Base-by-base conservation (phyloP, 2,113 vertebrate genomes). In the Neotoma lepida region DNA sequence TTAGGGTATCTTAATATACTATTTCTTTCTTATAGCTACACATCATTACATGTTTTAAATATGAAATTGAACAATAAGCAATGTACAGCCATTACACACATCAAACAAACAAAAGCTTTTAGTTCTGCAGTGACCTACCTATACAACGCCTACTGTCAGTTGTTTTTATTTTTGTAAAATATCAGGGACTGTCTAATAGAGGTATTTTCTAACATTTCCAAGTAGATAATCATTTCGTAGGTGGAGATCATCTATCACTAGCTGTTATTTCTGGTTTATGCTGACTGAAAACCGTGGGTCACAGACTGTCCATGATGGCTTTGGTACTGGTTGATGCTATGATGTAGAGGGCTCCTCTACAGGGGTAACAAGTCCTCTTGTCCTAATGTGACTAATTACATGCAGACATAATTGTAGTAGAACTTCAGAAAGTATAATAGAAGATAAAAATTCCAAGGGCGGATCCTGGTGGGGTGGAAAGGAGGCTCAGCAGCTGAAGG, bases 161-260 rank as follows among this genome's bases (percentile, higher is more conserved):
- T 78, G 8, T 22, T 1, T 56, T 70, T n/a, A 44, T 5, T 80
- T 63, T 39, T 15, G 6, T 33, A 2, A 94, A 82, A 44, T 61
- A 88, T 66, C 4, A 86, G 56, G 51, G 28, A 86, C 63, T 49
- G 12, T 35, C 64, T 88, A 28, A 58, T 81, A 85, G 8, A 22
- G 2, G 2, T 41, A 2, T 85, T 93, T 51, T 2, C 17, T 58
- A 46, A 58, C 30, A 66, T 92, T 87, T 10, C 24, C n/a, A 68
- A 66, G 28, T 54, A 35, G 24, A 54, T 51, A 24, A 74, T 56
- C 13, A 92, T 41, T 0, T 7, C 49, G 0, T 4, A 41, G 13
- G 70, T 30, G 30, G 10, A 56, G 5, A 49, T 28, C 0, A 0
- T 12, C 10, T 17, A 22, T 18, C 8, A 18, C 17, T 46, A 68